These are phyloP conservation scores for Petromus typicus DNA, from an alignment of 2,113 vertebrate species.

Conservation along the genomic window DNA sequence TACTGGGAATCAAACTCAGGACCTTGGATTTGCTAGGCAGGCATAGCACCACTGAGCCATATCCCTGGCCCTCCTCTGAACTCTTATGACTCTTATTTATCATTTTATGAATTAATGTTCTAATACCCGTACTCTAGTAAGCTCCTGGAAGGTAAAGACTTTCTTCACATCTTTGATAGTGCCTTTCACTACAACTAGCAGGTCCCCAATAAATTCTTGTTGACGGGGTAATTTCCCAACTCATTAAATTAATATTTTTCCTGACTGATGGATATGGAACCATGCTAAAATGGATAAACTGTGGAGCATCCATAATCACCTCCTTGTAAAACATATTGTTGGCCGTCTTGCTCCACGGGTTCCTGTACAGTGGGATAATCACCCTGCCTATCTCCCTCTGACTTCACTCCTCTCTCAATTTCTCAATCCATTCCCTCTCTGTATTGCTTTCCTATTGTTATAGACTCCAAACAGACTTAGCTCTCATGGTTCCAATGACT, in stretches of 20 bases:
- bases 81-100: neutral
- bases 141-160: neutral
- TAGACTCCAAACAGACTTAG: neutral
- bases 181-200: neutral
- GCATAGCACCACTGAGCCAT: too few relatives aligned
- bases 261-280: neutral
- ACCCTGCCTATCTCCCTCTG: neutral
- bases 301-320: neutral
- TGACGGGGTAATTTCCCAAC: neutral
- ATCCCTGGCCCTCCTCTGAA: neutral
- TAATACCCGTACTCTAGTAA: neutral
- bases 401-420: neutral
- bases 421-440: neutral
- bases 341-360: neutral
- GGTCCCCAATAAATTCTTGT: neutral
- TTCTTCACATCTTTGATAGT: neutral
- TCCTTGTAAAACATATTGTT: neutral
- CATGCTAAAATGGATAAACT: neutral
- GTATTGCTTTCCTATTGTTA: neutral
- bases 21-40: too few relatives aligned
- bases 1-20: too few relatives aligned
- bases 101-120: neutral
- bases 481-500: neutral
- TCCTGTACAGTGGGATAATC: neutral
- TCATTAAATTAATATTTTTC: slow-evolving; percentile 15